A percentile compares a stretch with the other conserved stretches of the same genome.
Evolutionary conservation across 2,113 vertebrate species (phyloP).

Genomic region (Hemiprocne comata): DNA sequence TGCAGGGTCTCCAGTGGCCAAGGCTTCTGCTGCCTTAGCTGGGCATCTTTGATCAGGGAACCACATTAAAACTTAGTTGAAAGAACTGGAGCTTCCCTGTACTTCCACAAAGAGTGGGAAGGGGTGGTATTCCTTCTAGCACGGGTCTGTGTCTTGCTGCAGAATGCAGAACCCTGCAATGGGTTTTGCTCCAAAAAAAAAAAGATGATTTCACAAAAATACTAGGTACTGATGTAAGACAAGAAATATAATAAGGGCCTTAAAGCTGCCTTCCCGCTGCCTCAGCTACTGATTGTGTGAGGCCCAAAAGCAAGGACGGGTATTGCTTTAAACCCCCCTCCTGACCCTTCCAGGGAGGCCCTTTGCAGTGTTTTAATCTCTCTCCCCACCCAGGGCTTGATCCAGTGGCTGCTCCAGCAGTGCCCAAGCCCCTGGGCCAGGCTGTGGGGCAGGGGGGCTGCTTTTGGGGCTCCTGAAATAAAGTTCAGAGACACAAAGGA

Average conservation of each 20-base stretch:
- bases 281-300: fast-evolving
- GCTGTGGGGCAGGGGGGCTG: background rate
- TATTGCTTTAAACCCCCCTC: background rate
- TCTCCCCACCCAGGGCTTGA: too few species aligned
- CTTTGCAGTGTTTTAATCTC: fast-evolving
- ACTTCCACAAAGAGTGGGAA: background rate
- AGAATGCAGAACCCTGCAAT: background rate
- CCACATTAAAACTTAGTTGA: background rate
- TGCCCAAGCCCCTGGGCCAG: too few species aligned
- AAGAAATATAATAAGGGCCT: fast-evolving
- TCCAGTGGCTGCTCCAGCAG: too few species aligned
- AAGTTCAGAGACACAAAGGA: background rate
- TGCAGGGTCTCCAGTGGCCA: background rate
- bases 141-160: background rate
- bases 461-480: background rate
- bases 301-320: background rate
- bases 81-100: background rate
- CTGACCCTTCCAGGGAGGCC: background rate
- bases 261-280: fast-evolving
- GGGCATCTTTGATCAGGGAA: background rate
- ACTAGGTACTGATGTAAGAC: background rate
- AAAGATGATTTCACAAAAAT: background rate
- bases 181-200: too few species aligned
- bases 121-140: background rate
- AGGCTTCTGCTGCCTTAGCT: background rate